Percentiles rank a stretch among this genome's conserved stretches.
Evolutionary conservation across 1,140 invertebrate species (phyloP).

Genomic region (Palaemon carinicauda): DNA sequence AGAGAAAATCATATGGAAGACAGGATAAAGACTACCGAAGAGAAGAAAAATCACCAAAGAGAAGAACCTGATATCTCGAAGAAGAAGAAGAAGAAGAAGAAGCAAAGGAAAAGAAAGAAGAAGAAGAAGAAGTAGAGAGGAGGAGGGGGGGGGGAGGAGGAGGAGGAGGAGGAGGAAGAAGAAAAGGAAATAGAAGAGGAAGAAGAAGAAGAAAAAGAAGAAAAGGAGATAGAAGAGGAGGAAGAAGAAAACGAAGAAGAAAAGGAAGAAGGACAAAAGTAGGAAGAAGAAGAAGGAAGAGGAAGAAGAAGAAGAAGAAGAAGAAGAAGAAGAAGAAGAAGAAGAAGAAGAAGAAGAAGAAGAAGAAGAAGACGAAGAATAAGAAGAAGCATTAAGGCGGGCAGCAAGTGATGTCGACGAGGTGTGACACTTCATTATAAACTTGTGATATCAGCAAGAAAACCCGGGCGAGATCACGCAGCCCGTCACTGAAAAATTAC

Average conservation of each 20-base stretch:
- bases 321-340: conserved; percentile 57
- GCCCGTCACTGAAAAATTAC: too few species aligned
- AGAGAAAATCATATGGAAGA: too few species aligned
- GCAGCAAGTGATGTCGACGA: not conserved
- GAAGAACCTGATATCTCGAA: too few species aligned
- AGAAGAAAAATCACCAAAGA: too few species aligned
- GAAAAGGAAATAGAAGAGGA: not conserved
- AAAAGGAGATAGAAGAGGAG: not conserved
- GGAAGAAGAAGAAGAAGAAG: conserved; percentile 62
- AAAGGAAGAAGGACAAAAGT: too few species aligned
- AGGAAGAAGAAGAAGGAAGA: conserved; percentile 48
- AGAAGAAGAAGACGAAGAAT: not conserved
- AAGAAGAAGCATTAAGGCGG: not conserved
- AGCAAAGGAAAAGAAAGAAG: too few species aligned
- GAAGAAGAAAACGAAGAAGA: not conserved
- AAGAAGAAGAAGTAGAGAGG: too few species aligned
- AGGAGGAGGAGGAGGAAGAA: too few species aligned
- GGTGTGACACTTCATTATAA: not conserved
- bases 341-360: conserved; percentile 13
- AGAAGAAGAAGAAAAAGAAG: not conserved
- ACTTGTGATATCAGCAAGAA: too few species aligned
- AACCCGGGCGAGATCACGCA: too few species aligned
- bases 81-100: too few species aligned
- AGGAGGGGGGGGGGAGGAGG: not conserved
- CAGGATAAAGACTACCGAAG: too few species aligned